These are phyloP conservation scores for Aphidius gifuensis DNA, from an alignment of 1,140 invertebrate species.

Conservation along the genomic window DNA sequence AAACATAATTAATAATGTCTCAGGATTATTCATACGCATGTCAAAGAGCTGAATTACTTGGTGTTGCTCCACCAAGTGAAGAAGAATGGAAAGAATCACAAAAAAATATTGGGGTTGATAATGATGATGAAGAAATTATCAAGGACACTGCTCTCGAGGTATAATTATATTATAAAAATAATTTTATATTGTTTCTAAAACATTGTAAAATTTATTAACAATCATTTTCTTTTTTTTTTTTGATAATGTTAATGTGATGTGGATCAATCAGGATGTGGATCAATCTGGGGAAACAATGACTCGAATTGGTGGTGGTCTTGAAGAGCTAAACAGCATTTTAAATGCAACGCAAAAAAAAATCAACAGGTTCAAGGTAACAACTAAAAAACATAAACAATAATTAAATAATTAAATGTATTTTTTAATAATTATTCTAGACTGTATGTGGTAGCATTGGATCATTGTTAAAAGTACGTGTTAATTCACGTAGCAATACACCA, in stretches of 20 bases:
- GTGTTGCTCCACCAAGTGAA: conserved; percentile 62
- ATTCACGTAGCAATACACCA: conserved; percentile 42
- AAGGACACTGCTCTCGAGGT: conserved; percentile 39
- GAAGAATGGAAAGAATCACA: conserved; percentile 58
- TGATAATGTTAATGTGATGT: conserved; percentile 49
- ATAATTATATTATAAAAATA: conserved; percentile 17
- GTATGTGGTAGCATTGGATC: conserved; percentile 66
- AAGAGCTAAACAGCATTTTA: conserved; percentile 77
- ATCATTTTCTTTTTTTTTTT: neutral
- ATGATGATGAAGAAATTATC: conserved; percentile 26
- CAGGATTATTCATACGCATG: conserved; percentile 66
- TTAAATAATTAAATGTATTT: conserved; percentile 11
- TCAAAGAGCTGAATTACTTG: conserved; percentile 70
- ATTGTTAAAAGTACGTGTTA: conserved; percentile 59
- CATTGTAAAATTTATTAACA: neutral
- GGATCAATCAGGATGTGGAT: conserved; percentile 68
- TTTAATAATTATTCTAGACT: conserved; percentile 49
- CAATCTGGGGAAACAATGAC: conserved; percentile 69
- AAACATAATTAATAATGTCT: conserved; percentile 5
- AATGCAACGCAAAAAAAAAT: conserved; percentile 81
- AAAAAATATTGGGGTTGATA: conserved; percentile 28
- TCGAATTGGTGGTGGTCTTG: conserved; percentile 71
- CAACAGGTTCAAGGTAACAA: conserved; percentile 77
- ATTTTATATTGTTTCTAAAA: neutral
- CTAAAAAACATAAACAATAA: conserved; percentile 19